A percentile compares a stretch with the other conserved stretches of the same genome.
Evolutionary conservation across 2,888 invertebrate species (phyloP).

Genomic region (Eupithecia subumbrata): DNA sequence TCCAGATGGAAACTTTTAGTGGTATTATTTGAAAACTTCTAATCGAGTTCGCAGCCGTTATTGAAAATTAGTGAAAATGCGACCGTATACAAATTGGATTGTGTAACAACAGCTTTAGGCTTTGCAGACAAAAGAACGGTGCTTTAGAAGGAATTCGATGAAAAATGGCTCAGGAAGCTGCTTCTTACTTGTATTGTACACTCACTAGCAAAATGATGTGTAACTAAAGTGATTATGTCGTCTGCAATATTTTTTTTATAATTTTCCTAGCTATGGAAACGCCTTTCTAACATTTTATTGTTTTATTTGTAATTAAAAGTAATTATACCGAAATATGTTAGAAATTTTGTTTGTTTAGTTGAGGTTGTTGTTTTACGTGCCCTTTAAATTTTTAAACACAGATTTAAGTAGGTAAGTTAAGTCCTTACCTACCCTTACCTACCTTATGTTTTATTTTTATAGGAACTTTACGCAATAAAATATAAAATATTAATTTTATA

Average conservation of each 20-base stretch:
- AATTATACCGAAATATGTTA: background rate
- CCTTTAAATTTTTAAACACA: background rate
- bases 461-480: background rate
- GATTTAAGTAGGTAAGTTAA: background rate
- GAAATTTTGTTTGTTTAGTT: background rate
- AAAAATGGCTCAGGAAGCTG: slow-evolving; percentile 1
- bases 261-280: background rate
- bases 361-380: background rate
- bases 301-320: background rate
- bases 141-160: slow-evolving; percentile 5
- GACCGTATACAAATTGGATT: background rate
- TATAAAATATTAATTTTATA: background rate
- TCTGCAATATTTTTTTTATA: background rate
- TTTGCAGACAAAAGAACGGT: background rate
- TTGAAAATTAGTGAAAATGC: background rate
- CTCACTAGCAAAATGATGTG: slow-evolving; percentile 3
- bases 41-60: background rate
- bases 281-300: background rate
- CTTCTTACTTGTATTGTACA: slow-evolving; percentile 2
- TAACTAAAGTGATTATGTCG: background rate
- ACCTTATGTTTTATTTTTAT: background rate
- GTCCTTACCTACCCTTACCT: no score
- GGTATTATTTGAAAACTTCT: background rate
- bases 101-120: background rate
- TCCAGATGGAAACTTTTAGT: background rate